Percentiles rank a stretch among this genome's conserved stretches.
These are phyloP conservation scores for Platysteira castanea DNA, from an alignment of 2,113 vertebrate genomes.

Conservation along the genomic window DNA sequence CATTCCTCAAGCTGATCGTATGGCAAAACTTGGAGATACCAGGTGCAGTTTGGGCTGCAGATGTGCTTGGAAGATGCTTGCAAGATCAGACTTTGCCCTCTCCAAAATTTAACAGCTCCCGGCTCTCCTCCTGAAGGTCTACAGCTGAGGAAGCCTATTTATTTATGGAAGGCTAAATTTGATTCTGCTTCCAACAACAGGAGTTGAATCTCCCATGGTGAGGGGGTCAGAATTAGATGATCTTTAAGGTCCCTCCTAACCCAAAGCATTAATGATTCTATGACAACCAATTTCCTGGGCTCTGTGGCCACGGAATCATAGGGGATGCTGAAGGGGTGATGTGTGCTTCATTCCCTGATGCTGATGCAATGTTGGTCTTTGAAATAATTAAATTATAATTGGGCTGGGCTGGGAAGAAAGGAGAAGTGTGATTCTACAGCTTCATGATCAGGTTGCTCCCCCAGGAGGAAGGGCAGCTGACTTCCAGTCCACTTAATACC, in stretches of 20 bases:
- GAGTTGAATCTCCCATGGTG: neutral
- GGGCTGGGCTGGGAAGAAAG: neutral
- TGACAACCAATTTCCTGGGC: neutral
- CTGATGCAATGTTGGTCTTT: neutral
- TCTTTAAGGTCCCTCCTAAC: neutral
- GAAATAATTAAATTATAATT: neutral
- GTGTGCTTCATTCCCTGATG: neutral
- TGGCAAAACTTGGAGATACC: neutral
- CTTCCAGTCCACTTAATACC: neutral
- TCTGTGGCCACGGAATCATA: fast-evolving
- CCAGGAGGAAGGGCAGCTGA: neutral
- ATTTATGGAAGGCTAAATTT: neutral
- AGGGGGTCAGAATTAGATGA: neutral
- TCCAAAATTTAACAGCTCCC: neutral
- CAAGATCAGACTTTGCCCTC: neutral
- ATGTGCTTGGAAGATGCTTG: fast-evolving
- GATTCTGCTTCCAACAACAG: neutral
- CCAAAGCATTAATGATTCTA: neutral
- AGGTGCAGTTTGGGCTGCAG: neutral
- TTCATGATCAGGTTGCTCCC: neutral
- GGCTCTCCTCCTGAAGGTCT: neutral
- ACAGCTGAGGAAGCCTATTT: neutral
- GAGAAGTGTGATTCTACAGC: neutral
- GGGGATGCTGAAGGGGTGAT: neutral
- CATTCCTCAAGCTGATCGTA: neutral